Conservation (phyloP, 2,888 invertebrate genomes). For the Perizoma flavofasciatum region DNA sequence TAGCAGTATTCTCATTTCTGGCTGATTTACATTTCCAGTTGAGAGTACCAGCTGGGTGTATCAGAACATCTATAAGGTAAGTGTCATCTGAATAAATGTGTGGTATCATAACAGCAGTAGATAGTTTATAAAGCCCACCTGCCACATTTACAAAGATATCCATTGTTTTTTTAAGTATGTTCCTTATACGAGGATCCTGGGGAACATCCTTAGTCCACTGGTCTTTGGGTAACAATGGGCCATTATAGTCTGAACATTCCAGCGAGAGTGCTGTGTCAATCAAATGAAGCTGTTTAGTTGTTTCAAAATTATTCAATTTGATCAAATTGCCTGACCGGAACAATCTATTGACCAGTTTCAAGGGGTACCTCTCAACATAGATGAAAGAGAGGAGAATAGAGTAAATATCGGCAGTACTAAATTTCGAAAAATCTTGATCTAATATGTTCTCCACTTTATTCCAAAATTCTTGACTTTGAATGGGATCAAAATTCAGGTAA, state of each 20-base stretch:
- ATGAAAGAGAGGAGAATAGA: conserved; percentile 86
- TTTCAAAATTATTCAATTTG: conserved; percentile 74
- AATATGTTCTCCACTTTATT: conserved; percentile 77
- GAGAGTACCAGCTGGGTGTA: conserved; percentile 77
- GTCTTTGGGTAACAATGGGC: conserved; percentile 83
- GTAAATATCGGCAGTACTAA: conserved; percentile 82
- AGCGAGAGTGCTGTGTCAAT: conserved; percentile 86
- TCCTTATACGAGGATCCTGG: conserved; percentile 80
- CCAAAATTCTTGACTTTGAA: conserved; percentile 82
- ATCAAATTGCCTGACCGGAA: conserved; percentile 85
- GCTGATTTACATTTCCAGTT: conserved; percentile 72
- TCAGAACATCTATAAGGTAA: conserved; percentile 84
- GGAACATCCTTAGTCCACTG: conserved; percentile 76
- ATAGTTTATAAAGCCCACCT: conserved; percentile 74
- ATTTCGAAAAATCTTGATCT: conserved; percentile 81
- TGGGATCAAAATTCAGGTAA: conserved; percentile 82
- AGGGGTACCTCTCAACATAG: conserved; percentile 85
- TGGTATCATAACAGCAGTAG: conserved; percentile 78
- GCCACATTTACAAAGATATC: conserved; percentile 68
- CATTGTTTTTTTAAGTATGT: conserved; percentile 74
- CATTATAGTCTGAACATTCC: conserved; percentile 83
- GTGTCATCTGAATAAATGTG: conserved; percentile 82
- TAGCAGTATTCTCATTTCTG: conserved; percentile 77
- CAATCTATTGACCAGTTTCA: conserved; percentile 83
- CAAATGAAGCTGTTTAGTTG: conserved; percentile 81